Percentiles rank a stretch among this genome's conserved stretches.
These are phyloP conservation scores for Holothuria glaberrima DNA, from an alignment of 35 echinoderm and acorn worm species.

Conservation along the genomic window DNA sequence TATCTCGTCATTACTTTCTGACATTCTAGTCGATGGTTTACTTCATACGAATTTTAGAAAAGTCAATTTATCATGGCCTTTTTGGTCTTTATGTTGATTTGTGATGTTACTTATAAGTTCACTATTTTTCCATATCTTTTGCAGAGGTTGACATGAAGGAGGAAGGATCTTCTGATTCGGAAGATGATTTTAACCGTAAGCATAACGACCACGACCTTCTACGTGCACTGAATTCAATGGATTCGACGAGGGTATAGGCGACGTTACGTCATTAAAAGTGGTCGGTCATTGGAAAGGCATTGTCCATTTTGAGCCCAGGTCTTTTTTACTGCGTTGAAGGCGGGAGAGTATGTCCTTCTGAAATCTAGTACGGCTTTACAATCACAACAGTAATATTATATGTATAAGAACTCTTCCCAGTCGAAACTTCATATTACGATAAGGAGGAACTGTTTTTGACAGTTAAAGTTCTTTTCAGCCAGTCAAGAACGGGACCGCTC, in stretches of 20 bases:
- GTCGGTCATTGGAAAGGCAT: neutral
- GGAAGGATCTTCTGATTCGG: constrained; percentile 46
- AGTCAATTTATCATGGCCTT: too few species aligned
- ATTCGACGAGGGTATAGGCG: constrained; percentile 44
- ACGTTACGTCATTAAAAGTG: neutral
- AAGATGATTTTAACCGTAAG: constrained; percentile 37
- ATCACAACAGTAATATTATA: neutral
- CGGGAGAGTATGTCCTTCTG: neutral
- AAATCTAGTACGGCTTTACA: neutral
- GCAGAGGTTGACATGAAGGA: constrained; percentile 53
- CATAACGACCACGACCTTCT: constrained; percentile 28
- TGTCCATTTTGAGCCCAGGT: neutral
- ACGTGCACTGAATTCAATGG: constrained; percentile 32
- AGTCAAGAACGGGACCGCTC: too few species aligned
- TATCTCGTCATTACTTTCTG: too few species aligned
- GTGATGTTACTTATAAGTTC: too few species aligned
- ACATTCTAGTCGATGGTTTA: too few species aligned
- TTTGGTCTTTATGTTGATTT: too few species aligned
- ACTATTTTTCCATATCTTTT: neutral
- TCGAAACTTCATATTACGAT: too few species aligned
- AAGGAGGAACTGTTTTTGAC: too few species aligned
- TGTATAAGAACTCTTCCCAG: too few species aligned
- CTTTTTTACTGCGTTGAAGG: neutral
- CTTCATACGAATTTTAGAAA: too few species aligned
- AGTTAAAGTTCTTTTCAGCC: too few species aligned